Evolutionary conservation across 1,140 invertebrate genomes (phyloP).

Genomic region (Steinernema khuongi): DNA sequence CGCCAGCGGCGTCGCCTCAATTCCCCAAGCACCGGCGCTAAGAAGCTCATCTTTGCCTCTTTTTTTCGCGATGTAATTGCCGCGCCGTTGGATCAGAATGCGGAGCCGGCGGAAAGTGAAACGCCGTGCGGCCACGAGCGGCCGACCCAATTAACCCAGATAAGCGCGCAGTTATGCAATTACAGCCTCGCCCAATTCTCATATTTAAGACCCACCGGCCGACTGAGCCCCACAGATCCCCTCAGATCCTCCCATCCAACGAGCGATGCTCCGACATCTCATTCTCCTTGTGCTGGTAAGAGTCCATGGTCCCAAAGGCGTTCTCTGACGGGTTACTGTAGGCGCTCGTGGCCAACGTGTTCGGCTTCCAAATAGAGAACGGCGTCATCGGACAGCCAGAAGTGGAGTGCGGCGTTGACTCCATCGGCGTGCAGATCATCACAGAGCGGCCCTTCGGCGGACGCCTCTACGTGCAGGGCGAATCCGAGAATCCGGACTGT

Average conservation of each 20-base stretch:
- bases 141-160: slow-evolving; percentile 16
- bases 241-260: background rate
- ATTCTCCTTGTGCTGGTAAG: slow-evolving; percentile 3
- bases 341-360: background rate
- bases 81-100: no score
- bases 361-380: slow-evolving; percentile 28
- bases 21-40: no score
- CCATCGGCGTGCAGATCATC: slow-evolving; percentile 29
- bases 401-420: slow-evolving; percentile 36
- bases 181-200: slow-evolving; percentile 7
- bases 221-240: background rate
- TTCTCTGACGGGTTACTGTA: background rate
- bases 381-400: slow-evolving; percentile 38
- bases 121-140: slow-evolving; percentile 10
- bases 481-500: slow-evolving; percentile 49
- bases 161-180: slow-evolving; percentile 15
- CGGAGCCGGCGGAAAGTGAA: slow-evolving; percentile 4
- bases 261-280: background rate
- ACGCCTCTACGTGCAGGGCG: slow-evolving; percentile 53
- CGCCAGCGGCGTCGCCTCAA: no score
- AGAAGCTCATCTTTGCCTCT: no score
- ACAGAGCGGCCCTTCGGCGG: slow-evolving; percentile 50
- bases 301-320: background rate
- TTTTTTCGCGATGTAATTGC: no score
- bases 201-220: background rate